Evolutionary conservation across 1,140 invertebrate genomes (phyloP).

Genomic region (Diorhabda sublineata): DNA sequence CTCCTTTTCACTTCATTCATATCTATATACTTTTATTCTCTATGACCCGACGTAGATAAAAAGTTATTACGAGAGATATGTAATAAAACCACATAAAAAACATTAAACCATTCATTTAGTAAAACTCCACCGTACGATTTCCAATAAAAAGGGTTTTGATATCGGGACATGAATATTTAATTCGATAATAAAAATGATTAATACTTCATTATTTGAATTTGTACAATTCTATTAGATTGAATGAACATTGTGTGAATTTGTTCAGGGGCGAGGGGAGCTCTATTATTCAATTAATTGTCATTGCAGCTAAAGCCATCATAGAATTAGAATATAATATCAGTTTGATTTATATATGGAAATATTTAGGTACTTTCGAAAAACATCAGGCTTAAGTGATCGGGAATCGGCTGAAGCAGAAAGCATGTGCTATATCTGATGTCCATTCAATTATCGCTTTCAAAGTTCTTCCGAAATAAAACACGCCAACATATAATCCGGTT

Average conservation of each 20-base stretch:
- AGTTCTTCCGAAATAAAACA: too few species aligned
- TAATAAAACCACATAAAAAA: conserved; percentile 21
- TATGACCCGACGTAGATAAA: conserved; percentile 1
- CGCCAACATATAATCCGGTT: too few species aligned
- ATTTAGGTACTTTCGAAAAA: too few species aligned
- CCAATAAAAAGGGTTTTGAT: conserved; percentile 7
- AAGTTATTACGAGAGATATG: conserved; percentile 6
- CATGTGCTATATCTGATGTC: too few species aligned
- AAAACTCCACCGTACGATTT: conserved; percentile 9
- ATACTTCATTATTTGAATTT: background rate
- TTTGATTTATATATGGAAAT: too few species aligned
- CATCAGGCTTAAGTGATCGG: too few species aligned
- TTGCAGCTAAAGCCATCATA: too few species aligned
- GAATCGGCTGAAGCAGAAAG: too few species aligned
- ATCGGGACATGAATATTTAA: conserved; percentile 6
- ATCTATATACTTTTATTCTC: background rate
- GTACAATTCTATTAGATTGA: conserved; percentile 10
- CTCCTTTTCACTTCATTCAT: background rate
- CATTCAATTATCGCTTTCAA: too few species aligned
- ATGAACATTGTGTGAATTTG: background rate
- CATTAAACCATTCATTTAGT: conserved; percentile 18
- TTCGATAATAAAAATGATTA: conserved; percentile 9
- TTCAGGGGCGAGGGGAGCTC: background rate
- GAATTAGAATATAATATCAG: too few species aligned
- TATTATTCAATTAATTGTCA: too few species aligned